Evolutionary conservation across 2,797 vertebrate species (phyloP).

Genomic region (Synaphobranchus kaupii): DNA sequence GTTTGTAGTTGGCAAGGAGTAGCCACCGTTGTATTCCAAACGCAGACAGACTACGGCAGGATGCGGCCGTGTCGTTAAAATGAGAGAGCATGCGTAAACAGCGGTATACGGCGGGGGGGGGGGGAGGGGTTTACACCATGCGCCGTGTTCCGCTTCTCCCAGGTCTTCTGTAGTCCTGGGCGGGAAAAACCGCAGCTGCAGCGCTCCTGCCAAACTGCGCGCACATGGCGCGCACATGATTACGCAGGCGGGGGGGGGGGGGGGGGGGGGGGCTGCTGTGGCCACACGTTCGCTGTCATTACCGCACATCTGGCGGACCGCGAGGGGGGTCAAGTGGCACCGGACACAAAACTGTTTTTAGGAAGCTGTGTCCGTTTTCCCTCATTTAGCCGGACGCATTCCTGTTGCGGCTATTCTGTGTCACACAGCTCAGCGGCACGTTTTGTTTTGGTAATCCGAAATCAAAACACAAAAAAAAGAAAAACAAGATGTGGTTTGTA

Average conservation of each 20-base stretch:
- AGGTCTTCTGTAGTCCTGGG: slow-evolving; percentile 54
- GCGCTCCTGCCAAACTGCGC: slow-evolving; percentile 52
- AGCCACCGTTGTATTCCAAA: slow-evolving; percentile 67
- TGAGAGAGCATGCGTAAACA: slow-evolving; percentile 74
- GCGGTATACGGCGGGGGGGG: slow-evolving; percentile 67
- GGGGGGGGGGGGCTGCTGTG: not conserved
- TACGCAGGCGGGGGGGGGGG: not conserved
- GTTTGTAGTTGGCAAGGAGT: slow-evolving; percentile 68
- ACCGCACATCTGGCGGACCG: slow-evolving; percentile 22
- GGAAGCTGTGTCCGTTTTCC: slow-evolving; percentile 24
- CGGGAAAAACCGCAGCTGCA: slow-evolving; percentile 58
- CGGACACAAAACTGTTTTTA: slow-evolving; percentile 22
- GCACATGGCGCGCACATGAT: slow-evolving; percentile 69
- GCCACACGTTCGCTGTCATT: slow-evolving; percentile 19
- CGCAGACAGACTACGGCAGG: slow-evolving; percentile 65
- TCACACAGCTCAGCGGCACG: not conserved
- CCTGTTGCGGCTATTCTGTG: not conserved
- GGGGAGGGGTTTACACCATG: slow-evolving; percentile 55
- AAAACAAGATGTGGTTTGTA: slow-evolving; percentile 19
- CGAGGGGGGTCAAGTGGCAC: slow-evolving; percentile 16
- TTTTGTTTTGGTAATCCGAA: not conserved
- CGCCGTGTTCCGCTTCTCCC: slow-evolving; percentile 55
- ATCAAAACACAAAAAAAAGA: not conserved
- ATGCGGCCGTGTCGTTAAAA: slow-evolving; percentile 72
- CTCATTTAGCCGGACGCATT: slow-evolving; percentile 27